Evolutionary conservation across 2,113 vertebrate species (phyloP).

Genomic region (Cebus imitator): DNA sequence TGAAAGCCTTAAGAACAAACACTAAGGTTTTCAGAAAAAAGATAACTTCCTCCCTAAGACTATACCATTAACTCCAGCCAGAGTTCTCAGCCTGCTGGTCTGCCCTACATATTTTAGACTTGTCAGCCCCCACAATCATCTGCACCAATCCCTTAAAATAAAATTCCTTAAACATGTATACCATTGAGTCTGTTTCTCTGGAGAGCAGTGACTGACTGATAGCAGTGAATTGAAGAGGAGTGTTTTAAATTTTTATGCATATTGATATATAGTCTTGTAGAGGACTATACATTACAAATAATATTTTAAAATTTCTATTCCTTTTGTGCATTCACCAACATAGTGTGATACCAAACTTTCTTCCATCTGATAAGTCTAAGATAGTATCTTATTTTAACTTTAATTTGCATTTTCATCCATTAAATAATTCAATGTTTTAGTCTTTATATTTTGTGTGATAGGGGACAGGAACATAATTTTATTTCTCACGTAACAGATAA

Average conservation of each 20-base stretch:
- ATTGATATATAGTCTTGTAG: background rate
- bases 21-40: background rate
- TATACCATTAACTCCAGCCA: background rate
- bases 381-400: slow-evolving; percentile 3
- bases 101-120: background rate
- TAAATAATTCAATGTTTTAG: background rate
- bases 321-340: background rate
- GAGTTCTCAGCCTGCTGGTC: background rate
- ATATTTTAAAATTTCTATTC: background rate
- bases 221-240: background rate
- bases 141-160: background rate
- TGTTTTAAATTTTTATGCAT: background rate
- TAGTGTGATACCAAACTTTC: background rate
- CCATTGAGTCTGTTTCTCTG: background rate
- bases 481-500: background rate
- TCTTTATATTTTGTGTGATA: background rate
- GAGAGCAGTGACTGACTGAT: background rate
- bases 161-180: background rate
- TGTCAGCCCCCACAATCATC: background rate
- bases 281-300: background rate
- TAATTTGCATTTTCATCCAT: background rate
- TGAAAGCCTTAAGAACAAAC: background rate
- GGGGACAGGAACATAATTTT: background rate
- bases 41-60: background rate
- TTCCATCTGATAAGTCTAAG: background rate